These are phyloP conservation scores for Salvator merianae DNA, from an alignment of 2,113 vertebrate species.

Conservation along the genomic window DNA sequence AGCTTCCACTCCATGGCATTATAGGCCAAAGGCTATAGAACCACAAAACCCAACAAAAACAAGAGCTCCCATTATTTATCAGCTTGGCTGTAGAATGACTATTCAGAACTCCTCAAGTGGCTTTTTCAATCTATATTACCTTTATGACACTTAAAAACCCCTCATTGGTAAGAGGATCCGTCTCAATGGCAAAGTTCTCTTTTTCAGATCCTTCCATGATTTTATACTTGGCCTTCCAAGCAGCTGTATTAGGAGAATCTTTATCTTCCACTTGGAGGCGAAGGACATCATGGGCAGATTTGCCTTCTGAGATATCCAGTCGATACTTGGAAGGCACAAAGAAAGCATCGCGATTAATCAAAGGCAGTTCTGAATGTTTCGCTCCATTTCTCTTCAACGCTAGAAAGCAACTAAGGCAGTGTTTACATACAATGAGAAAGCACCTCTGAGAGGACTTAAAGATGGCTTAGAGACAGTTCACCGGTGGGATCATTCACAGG, in stretches of 20 bases:
- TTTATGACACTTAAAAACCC: constrained; percentile 79
- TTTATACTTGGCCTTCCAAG: constrained; percentile 75
- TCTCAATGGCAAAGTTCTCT: constrained; percentile 69
- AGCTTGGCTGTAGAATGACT: background rate
- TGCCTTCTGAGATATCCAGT: constrained; percentile 45
- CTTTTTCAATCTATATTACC: constrained; percentile 64
- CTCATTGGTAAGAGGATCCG: constrained; percentile 80
- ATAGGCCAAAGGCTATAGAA: constrained; percentile 71
- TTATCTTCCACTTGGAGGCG: constrained; percentile 74
- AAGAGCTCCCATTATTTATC: constrained; percentile 11
- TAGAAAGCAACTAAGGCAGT: background rate
- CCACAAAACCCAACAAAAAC: background rate
- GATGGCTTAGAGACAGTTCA: too few relatives aligned
- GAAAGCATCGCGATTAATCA: background rate
- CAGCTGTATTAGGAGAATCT: constrained; percentile 72
- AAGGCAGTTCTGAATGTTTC: background rate
- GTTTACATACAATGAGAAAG: too few relatives aligned
- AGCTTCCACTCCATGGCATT: constrained; percentile 52
- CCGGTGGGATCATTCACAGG: too few relatives aligned
- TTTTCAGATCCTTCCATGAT: constrained; percentile 75
- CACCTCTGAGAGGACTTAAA: too few relatives aligned
- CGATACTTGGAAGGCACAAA: constrained; percentile 41
- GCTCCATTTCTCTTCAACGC: background rate
- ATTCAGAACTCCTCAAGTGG: background rate
- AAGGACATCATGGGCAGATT: constrained; percentile 38